Percentiles rank a stretch among this genome's conserved stretches.
Evolutionary conservation across 2,113 vertebrate genomes (phyloP).

Genomic region (Pterocles orientalis): DNA sequence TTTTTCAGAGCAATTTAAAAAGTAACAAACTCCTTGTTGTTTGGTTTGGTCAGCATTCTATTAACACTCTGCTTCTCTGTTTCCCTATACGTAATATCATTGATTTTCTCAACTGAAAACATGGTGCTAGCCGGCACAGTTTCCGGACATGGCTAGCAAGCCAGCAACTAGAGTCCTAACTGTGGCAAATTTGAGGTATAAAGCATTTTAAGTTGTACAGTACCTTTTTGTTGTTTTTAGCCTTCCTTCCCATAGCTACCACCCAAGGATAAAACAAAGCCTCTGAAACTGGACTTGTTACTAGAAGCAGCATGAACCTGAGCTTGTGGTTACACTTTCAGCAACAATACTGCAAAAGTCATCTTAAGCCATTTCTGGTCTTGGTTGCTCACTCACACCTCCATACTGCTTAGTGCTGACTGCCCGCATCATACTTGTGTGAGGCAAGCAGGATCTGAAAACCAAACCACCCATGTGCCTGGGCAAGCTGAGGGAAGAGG

Average conservation of each 20-base stretch:
- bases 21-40: neutral
- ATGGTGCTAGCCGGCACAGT: neutral
- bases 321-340: neutral
- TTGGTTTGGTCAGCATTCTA: neutral
- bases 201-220: neutral
- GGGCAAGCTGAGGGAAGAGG: neutral
- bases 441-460: neutral
- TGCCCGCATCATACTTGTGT: accelerated
- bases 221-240: neutral
- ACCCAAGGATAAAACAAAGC: neutral
- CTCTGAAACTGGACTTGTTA: neutral
- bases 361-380: neutral
- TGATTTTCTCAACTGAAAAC: neutral
- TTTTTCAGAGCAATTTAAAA: neutral
- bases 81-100: neutral
- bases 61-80: neutral
- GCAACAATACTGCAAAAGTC: neutral
- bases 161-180: neutral
- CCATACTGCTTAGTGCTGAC: neutral
- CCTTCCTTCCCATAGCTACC: neutral
- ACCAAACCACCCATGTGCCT: neutral
- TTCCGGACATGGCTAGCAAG: neutral
- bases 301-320: neutral
- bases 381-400: neutral
- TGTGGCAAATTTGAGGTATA: neutral